These are phyloP conservation scores for Mongoloraphidia duomilia DNA, from an alignment of 2,888 invertebrate genomes.

Conservation along the genomic window DNA sequence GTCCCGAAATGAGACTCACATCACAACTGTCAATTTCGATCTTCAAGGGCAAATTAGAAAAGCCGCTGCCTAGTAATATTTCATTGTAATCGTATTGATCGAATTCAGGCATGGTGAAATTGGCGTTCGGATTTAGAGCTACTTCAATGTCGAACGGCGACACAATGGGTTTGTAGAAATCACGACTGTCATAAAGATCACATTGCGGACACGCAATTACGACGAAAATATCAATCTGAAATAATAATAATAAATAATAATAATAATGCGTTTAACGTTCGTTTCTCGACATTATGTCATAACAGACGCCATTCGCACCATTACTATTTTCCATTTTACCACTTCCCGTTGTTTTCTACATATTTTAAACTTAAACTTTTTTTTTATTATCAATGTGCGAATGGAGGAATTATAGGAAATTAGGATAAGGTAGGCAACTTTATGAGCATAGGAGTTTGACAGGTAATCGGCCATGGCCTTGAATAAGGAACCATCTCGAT, in stretches of 20 bases:
- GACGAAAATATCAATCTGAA: constrained; percentile 80
- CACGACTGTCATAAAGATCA: constrained; percentile 65
- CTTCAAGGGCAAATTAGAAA: constrained; percentile 29
- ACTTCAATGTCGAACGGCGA: constrained; percentile 87
- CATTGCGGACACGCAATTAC: constrained; percentile 86
- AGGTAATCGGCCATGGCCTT: too few species aligned
- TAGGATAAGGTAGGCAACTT: too few species aligned
- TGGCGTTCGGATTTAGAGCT: constrained; percentile 48
- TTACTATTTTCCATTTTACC: too few species aligned
- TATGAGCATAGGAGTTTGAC: too few species aligned
- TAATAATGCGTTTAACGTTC: neutral
- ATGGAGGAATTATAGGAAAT: too few species aligned
- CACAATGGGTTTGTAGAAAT: constrained; percentile 80
- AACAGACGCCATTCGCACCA: too few species aligned
- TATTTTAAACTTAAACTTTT: too few species aligned
- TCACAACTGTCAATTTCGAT: constrained; percentile 30
- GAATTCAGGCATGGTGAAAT: constrained; percentile 18
- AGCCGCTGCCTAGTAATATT: constrained; percentile 43
- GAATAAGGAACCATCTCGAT: too few species aligned
- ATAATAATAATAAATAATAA: constrained; percentile 16
- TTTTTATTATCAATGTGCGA: too few species aligned
- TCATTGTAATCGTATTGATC: constrained; percentile 57
- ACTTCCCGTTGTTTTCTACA: too few species aligned
- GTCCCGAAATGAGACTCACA: constrained; percentile 63
- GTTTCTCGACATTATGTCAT: too few species aligned